Base-by-base conservation (phyloP, 2,888 invertebrate species). In the Melieria picta region DNA sequence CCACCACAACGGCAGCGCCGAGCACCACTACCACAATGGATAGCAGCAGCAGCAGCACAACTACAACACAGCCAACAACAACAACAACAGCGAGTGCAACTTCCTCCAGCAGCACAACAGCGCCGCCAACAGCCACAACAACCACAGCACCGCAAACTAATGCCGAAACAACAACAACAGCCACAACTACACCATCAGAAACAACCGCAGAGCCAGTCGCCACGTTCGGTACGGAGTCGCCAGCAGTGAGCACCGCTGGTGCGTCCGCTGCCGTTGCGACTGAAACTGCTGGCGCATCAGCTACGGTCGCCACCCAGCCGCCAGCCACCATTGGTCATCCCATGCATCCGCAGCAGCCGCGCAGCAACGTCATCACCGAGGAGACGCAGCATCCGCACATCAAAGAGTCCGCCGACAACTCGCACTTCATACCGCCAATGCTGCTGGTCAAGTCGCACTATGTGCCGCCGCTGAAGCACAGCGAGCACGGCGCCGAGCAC, bases 371-470 rank as follows among this genome's bases (percentile, higher is more conserved):
- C 13, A 71, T 74, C 13, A 75, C 68, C 16, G 80, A 84, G 62
- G 83, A 83, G 62, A 72, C 74, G 60, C 75, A 75, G 58, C 84
- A 83, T 76, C 76, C 79, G 7, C 84, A 85, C 67, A 75, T 82
- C 45, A 86, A 86, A 69, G 85, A 85, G 74, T 78, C 84, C 7
- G 78, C 79, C 30, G 87, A 86, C 75, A 86, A 82, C 71, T 82
- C 84, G 10, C 87, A 86, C 76, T 87, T 87, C 62, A 86, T 87
- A 73, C 87, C 87, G 13, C 87, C 87, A 57, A 87, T 87, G 87
- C 67, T 87, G 69, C 75, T 87, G 76, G 87, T 87, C 3, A 87
- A 87, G 75, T 84, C 87, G 4, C 85, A 87, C 78, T 87, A 87
- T 75, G 83, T 86, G 66, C 84, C 86, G 48, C 81, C 84, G 7